phyloP scores from a whole-genome alignment of 2,797 vertebrate species.

The Champsocephalus gunnari region DNA sequence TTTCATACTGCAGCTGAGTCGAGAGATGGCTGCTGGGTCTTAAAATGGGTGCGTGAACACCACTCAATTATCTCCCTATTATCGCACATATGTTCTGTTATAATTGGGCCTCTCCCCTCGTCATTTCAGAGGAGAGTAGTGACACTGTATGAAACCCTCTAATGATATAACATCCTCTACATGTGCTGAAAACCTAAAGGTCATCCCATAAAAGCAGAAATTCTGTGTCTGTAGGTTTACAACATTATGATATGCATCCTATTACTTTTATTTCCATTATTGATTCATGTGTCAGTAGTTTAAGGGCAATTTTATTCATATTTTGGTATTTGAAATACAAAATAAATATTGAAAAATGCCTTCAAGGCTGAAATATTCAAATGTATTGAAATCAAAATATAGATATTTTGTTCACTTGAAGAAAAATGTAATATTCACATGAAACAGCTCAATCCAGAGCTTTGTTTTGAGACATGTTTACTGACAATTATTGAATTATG shows the following conservation, averaged over 20 bases:
- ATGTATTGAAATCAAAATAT: neutral
- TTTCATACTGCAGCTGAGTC: constrained; percentile 64
- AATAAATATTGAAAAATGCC: neutral
- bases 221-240: constrained; percentile 8
- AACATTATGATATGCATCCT: neutral
- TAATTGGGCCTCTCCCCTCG: constrained; percentile 75
- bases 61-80: constrained; percentile 83
- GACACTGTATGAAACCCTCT: constrained; percentile 41
- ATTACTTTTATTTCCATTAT: neutral
- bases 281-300: constrained; percentile 9
- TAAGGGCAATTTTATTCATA: neutral
- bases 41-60: constrained; percentile 74
- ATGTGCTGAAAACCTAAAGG: constrained; percentile 40
- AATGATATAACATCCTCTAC: constrained; percentile 43
- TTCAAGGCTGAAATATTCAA: neutral
- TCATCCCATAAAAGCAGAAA: neutral
- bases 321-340: neutral
- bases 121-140: constrained; percentile 58
- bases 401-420: neutral
- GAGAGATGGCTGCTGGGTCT: constrained; percentile 69
- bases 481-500: neutral
- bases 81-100: constrained; percentile 74
- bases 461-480: neutral
- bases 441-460: neutral
- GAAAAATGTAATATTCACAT: neutral